A percentile compares a stretch with the other conserved stretches of the same genome.
Conservation (phyloP, 2,888 invertebrate species). For the Tetanocera ferruginea region DNA sequence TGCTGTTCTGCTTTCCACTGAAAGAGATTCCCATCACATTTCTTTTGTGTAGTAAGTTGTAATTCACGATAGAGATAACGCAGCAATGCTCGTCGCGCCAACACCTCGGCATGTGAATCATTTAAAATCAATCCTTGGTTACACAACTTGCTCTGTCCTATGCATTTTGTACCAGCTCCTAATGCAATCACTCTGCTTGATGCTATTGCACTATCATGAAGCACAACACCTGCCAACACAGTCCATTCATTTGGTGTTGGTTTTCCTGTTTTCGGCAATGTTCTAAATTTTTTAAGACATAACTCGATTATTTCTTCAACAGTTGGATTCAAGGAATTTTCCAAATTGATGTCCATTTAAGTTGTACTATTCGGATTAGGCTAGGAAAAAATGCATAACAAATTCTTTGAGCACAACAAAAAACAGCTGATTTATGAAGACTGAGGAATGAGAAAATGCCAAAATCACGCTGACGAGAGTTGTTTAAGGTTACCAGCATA, state of each 20-base stretch:
- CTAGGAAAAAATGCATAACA: too few species aligned
- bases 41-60: conserved; percentile 48
- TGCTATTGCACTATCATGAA: conserved; percentile 68
- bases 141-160: conserved; percentile 80
- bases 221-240: conserved; percentile 81
- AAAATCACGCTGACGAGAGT: not conserved
- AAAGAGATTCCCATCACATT: conserved; percentile 62
- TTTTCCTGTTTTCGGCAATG: conserved; percentile 84
- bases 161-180: conserved; percentile 93
- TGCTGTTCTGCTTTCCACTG: conserved; percentile 54
- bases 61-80: conserved; percentile 81
- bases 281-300: conserved; percentile 75
- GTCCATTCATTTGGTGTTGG: conserved; percentile 86
- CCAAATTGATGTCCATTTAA: too few species aligned
- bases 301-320: conserved; percentile 72
- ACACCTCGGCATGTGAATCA: conserved; percentile 93
- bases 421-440: not conserved
- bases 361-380: too few species aligned
- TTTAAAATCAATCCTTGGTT: conserved; percentile 80
- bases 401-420: not conserved
- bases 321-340: conserved; percentile 26
- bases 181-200: conserved; percentile 79
- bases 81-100: conserved; percentile 86
- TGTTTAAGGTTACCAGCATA: too few species aligned
- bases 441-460: not conserved